phyloP scores from a whole-genome alignment of 2,888 invertebrate genomes.

The Allacma fusca region DNA sequence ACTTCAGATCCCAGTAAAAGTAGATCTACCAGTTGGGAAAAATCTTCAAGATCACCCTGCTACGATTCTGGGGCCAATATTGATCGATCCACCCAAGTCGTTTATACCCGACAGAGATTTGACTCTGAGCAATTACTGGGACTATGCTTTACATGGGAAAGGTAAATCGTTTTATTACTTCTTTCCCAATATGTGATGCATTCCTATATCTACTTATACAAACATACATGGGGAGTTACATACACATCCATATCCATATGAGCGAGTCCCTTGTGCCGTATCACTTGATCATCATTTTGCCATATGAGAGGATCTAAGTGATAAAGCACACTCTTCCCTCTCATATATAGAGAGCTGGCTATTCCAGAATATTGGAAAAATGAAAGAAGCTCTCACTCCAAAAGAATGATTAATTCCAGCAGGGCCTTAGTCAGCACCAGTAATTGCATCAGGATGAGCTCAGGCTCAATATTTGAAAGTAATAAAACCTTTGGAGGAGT shows the following conservation, averaged over 20 bases:
- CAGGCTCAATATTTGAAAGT: no score
- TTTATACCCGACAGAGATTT: slow-evolving; percentile 54
- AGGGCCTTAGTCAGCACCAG: no score
- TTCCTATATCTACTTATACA: neutral
- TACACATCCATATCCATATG: neutral
- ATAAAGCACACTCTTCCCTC: no score
- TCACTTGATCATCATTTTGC: neutral
- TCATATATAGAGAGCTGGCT: no score
- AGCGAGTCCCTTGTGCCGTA: neutral
- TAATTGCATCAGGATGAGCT: no score
- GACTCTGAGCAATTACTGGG: slow-evolving; percentile 40
- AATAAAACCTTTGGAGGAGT: neutral
- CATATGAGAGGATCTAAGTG: neutral
- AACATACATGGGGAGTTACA: neutral
- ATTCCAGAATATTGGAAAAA: no score
- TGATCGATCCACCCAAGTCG: slow-evolving; percentile 49
- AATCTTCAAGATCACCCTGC: slow-evolving; percentile 56
- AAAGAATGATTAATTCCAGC: no score
- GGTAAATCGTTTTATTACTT: slow-evolving; percentile 39
- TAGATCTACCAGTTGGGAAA: slow-evolving; percentile 55
- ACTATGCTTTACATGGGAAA: slow-evolving; percentile 51
- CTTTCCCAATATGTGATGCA: no score
- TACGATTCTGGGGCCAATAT: slow-evolving; percentile 44
- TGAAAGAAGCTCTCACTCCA: no score
- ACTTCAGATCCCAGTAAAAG: slow-evolving; percentile 47